These are phyloP conservation scores for Paedocypris sp. DNA, from an alignment of 2,113 vertebrate species.

Conservation along the genomic window DNA sequence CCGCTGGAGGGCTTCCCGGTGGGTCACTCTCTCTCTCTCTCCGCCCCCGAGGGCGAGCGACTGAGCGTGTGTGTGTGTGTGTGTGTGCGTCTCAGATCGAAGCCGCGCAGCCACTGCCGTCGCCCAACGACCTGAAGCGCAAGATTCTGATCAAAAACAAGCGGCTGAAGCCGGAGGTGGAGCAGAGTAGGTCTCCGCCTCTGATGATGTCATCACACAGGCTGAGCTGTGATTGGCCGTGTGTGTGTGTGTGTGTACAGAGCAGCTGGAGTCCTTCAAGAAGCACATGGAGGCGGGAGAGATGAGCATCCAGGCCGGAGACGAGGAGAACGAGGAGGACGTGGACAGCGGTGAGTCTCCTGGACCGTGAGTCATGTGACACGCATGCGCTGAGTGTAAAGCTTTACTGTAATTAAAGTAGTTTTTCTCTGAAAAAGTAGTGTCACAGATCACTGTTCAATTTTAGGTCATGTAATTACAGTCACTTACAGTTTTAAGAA, in stretches of 20 bases:
- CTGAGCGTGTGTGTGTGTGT: not conserved
- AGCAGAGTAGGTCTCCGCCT: slow-evolving; percentile 76
- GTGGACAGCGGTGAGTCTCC: slow-evolving; percentile 81
- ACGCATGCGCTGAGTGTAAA: no score
- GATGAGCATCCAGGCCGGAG: slow-evolving; percentile 80
- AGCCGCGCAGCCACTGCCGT: slow-evolving; percentile 75
- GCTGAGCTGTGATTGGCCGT: not conserved
- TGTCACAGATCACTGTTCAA: no score
- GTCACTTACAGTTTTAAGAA: no score
- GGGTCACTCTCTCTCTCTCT: slow-evolving; percentile 47
- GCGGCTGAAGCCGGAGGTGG: slow-evolving; percentile 92
- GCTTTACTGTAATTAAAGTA: no score
- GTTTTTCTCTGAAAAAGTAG: no score
- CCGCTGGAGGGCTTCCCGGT: slow-evolving; percentile 83
- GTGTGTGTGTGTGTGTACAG: slow-evolving; percentile 56
- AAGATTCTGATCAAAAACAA: slow-evolving; percentile 99
- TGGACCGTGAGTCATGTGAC: no score
- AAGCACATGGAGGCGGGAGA: slow-evolving; percentile 97
- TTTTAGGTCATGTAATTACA: no score
- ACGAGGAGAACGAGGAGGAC: slow-evolving; percentile 91
- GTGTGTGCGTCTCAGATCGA: slow-evolving; percentile 66
- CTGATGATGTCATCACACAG: not conserved
- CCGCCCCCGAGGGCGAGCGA: no score
- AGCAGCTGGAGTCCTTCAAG: slow-evolving; percentile 91
- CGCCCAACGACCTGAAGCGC: slow-evolving; percentile 86